phyloP scores from a whole-genome alignment of 2,888 invertebrate species.

The Drosophila meridiana region DNA sequence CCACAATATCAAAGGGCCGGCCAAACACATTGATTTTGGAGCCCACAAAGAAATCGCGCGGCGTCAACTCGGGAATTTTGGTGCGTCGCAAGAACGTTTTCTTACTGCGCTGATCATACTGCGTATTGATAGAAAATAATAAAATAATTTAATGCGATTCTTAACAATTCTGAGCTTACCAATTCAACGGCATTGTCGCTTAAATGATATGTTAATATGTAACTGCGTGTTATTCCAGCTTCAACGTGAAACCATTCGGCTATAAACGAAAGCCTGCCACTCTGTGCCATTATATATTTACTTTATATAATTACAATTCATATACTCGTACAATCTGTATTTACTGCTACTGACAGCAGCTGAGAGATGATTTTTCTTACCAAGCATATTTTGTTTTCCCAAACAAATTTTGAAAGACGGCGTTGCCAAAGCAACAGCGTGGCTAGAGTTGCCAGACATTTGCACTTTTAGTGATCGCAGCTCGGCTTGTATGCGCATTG shows the following conservation, averaged over 20 bases:
- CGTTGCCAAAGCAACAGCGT: conserved; percentile 56
- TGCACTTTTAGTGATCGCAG: neutral
- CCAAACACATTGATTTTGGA: conserved; percentile 90
- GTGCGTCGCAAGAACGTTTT: conserved; percentile 89
- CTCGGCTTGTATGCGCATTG: too few relatives aligned
- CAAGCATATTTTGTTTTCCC: conserved; percentile 41
- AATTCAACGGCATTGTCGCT: conserved; percentile 93
- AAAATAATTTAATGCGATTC: neutral
- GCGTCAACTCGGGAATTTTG: conserved; percentile 88
- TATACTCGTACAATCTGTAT: conserved; percentile 10
- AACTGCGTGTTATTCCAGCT: conserved; percentile 90
- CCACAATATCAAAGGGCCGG: conserved; percentile 89
- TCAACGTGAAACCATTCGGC: conserved; percentile 96
- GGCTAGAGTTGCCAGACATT: conserved; percentile 27
- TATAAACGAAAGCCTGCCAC: conserved; percentile 86
- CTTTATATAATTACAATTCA: conserved; percentile 9
- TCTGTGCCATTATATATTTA: conserved; percentile 26
- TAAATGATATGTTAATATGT: conserved; percentile 91
- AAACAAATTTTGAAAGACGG: conserved; percentile 42
- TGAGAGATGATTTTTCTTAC: conserved; percentile 30
- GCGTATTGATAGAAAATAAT: neutral
- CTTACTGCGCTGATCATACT: conserved; percentile 88
- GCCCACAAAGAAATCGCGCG: conserved; percentile 90
- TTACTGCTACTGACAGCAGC: conserved; percentile 11
- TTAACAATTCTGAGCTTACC: conserved; percentile 84